These are phyloP conservation scores for Cynodonichthys magdalenae DNA, from an alignment of 2,797 vertebrate genomes.

Conservation along the genomic window DNA sequence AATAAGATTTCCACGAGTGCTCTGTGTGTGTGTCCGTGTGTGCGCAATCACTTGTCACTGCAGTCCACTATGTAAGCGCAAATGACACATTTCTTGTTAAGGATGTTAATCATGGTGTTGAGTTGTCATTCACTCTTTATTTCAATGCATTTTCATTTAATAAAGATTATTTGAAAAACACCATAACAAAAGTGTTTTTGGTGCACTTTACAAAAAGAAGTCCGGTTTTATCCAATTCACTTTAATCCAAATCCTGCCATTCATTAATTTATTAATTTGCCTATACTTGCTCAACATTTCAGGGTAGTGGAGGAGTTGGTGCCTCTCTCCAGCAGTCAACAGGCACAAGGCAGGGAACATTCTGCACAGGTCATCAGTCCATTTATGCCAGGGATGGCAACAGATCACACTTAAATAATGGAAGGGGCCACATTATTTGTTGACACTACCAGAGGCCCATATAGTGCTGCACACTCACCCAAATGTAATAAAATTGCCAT, in stretches of 20 bases:
- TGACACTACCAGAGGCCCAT: too few relatives aligned
- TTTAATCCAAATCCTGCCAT: background rate
- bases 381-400: too few relatives aligned
- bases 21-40: background rate
- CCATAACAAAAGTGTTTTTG: background rate
- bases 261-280: background rate
- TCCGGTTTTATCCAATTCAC: background rate
- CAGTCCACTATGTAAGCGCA: constrained; percentile 6
- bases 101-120: constrained; percentile 18
- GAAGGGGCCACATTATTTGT: too few relatives aligned
- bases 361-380: too few relatives aligned
- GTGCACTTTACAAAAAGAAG: background rate
- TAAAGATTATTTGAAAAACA: background rate
- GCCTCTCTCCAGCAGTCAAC: too few relatives aligned
- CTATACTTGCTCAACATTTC: too few relatives aligned
- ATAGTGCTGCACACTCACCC: too few relatives aligned
- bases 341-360: too few relatives aligned
- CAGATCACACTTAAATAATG: too few relatives aligned
- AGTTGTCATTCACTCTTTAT: constrained; percentile 13
- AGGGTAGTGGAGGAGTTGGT: too few relatives aligned
- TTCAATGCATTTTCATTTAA: background rate
- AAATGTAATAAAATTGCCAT: too few relatives aligned
- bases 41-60: background rate
- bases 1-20: constrained; percentile 18
- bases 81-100: constrained; percentile 6